Conservation (phyloP, 2,888 invertebrate species). For the Seira musarum region DNA sequence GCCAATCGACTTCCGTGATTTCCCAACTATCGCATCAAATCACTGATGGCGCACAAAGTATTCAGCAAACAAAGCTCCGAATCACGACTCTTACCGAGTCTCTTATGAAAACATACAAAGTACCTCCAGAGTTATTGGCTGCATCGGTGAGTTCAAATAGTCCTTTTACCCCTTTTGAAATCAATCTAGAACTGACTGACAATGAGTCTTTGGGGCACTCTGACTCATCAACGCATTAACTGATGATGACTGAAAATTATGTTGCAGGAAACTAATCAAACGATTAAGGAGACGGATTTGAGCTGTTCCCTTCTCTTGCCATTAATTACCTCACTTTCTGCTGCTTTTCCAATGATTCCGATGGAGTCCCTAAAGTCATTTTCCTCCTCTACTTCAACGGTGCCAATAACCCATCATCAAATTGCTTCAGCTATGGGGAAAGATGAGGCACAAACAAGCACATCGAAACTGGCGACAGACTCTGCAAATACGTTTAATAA, state of each 20-base stretch:
- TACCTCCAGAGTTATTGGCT: constrained; percentile 62
- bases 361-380: constrained; percentile 9
- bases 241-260: too few relatives aligned
- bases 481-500: background rate
- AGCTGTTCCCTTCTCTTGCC: constrained; percentile 67
- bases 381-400: background rate
- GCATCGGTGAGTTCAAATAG: too few relatives aligned
- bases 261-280: constrained; percentile 51
- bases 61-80: constrained; percentile 57
- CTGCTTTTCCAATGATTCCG: constrained; percentile 57
- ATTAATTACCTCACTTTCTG: constrained; percentile 61
- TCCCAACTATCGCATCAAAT: constrained; percentile 60
- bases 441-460: background rate
- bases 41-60: constrained; percentile 57
- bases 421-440: background rate
- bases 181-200: too few relatives aligned
- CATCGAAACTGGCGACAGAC: background rate
- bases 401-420: background rate
- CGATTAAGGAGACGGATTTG: constrained; percentile 62
- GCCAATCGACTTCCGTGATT: constrained; percentile 57
- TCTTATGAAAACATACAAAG: constrained; percentile 67
- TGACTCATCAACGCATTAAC: too few relatives aligned
- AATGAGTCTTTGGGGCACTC: too few relatives aligned
- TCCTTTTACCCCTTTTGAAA: too few relatives aligned
- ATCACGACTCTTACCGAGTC: constrained; percentile 62